A percentile compares a stretch with the other conserved stretches of the same genome.
Conservation (phyloP, 2,113 vertebrate genomes). For the Ploceus nigricollis region DNA sequence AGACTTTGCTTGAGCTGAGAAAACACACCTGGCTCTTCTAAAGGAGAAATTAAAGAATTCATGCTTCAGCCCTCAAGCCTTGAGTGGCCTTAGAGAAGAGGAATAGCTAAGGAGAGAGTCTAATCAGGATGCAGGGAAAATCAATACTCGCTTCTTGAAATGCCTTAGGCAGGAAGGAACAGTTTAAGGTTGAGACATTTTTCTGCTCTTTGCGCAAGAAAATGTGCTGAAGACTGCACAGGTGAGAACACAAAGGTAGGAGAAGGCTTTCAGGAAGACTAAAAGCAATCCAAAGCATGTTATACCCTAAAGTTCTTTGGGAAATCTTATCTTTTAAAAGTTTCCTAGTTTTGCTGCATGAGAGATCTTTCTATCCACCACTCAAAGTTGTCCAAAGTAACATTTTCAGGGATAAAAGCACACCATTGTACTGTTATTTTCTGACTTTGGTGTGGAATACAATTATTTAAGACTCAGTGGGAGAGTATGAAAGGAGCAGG, state of each 20-base stretch:
- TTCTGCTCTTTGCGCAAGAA: not conserved
- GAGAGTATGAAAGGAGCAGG: conserved; percentile 30
- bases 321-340: not conserved
- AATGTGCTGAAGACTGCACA: not conserved
- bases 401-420: not conserved
- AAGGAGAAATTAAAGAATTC: not conserved
- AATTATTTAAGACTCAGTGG: conserved; percentile 21
- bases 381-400: not conserved
- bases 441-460: conserved; percentile 16
- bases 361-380: not conserved
- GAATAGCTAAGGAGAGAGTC: not conserved
- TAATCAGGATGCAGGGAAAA: not conserved
- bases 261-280: not conserved
- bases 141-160: not conserved
- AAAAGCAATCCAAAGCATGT: not conserved
- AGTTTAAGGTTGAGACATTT: not conserved
- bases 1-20: conserved; percentile 27
- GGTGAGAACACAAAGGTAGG: not conserved
- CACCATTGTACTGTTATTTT: not conserved
- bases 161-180: conserved; percentile 52
- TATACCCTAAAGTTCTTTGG: not conserved
- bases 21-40: conserved; percentile 37
- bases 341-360: not conserved
- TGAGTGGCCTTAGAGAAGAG: conserved; percentile 25
- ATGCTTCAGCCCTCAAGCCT: not conserved